phyloP scores from a whole-genome alignment of 1,140 invertebrate species.

The Riptortus pedestris region DNA sequence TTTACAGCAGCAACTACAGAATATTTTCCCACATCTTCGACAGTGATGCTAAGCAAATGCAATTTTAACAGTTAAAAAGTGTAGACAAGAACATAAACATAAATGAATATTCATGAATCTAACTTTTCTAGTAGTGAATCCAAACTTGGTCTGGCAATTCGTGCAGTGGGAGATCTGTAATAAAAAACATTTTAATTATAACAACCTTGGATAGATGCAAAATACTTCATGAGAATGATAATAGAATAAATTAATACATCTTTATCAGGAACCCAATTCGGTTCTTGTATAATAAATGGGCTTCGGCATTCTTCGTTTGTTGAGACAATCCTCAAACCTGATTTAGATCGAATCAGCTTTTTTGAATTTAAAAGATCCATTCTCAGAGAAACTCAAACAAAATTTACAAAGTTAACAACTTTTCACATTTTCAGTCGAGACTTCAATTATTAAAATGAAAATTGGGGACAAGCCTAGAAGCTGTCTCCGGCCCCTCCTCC shows the following conservation, averaged over 20 bases:
- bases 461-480: too few relatives aligned
- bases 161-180: constrained; percentile 39
- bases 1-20: constrained; percentile 41
- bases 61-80: constrained; percentile 5
- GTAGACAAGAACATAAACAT: constrained; percentile 16
- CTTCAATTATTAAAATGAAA: too few relatives aligned
- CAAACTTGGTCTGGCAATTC: constrained; percentile 40
- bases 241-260: constrained; percentile 31
- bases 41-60: constrained; percentile 43
- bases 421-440: too few relatives aligned
- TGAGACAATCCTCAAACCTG: constrained; percentile 36
- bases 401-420: not conserved
- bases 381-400: not conserved
- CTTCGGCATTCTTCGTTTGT: constrained; percentile 34
- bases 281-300: constrained; percentile 37
- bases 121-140: constrained; percentile 41
- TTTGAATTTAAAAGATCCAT: constrained; percentile 28
- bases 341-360: constrained; percentile 37
- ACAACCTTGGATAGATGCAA: not conserved
- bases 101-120: constrained; percentile 18
- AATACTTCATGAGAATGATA: not conserved
- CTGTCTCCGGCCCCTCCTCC: too few relatives aligned
- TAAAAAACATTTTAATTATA: constrained; percentile 21
- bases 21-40: constrained; percentile 45
- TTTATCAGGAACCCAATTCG: constrained; percentile 37